Evolutionary conservation across 2,888 invertebrate species (phyloP), one percentile per base, ranked within the genome.

Genomic region (Cristatella mucedo): DNA sequence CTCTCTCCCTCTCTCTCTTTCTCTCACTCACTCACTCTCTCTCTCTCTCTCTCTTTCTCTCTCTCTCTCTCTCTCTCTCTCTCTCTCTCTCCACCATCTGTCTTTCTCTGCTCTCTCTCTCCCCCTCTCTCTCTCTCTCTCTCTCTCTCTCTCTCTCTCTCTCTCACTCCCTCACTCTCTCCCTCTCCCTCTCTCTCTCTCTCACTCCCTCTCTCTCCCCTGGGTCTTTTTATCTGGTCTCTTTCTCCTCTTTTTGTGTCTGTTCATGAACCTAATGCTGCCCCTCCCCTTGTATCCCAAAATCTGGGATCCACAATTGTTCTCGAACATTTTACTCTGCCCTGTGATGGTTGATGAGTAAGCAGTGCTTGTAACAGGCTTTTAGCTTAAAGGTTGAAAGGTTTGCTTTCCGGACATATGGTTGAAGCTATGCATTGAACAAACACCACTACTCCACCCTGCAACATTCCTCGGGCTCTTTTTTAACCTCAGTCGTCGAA

Each of bases 1-100:
- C 26, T 26, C 26, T 26, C 26, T 26, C 26, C n/a, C 26, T 26
- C 26, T 26, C 26, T 26, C 26, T 26, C 26, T 26, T n/a, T 26
- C 26, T 26, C 26, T 26, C 26, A 11, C 26, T 26, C 26, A 11
- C 26, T 26, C 26, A 11, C 26, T 26, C 26, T 26, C 26, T 26
- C 26, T 26, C 26, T 26, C 26, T 26, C 26, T 26, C 26, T 26
- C 26, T 26, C 26, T 26, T n/a, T 26, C 26, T 26, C 26, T 26
- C 26, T 26, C 26, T 26, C 26, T 26, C 26, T 26, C 26, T 26
- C 26, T 26, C 26, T 26, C 26, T 26, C 26, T 26, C 26, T 26
- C 26, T 26, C 26, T 26, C 26, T 26, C 26, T 26, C 26, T 26
- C 26, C n/a, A 11, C n/a, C 26, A 11, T n/a, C n/a, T 26, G 11